phyloP scores from a whole-genome alignment of 2,797 vertebrate genomes.

The Danio choprae region DNA sequence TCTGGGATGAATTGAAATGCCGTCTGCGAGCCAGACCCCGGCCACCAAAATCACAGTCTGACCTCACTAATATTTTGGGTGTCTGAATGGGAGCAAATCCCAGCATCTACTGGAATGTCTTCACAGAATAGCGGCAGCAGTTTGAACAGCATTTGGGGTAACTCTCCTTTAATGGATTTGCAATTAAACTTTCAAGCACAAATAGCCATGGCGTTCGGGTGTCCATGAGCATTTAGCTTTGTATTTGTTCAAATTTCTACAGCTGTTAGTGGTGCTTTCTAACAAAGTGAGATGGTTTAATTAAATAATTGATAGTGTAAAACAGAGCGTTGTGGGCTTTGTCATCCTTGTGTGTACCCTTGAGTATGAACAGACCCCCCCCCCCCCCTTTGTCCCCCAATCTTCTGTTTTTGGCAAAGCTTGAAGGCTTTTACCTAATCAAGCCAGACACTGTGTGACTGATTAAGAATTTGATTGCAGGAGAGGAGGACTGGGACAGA shows the following conservation, averaged over 20 bases:
- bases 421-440: slow-evolving; percentile 70
- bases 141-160: not conserved
- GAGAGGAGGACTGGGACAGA: slow-evolving; percentile 32
- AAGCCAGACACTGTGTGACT: slow-evolving; percentile 68
- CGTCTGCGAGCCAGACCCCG: not conserved
- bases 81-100: slow-evolving; percentile 7
- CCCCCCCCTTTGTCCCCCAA: slow-evolving; percentile 38
- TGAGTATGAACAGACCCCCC: slow-evolving; percentile 38
- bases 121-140: not conserved
- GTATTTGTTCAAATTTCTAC: not conserved
- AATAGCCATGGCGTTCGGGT: slow-evolving; percentile 3
- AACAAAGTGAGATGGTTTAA: not conserved
- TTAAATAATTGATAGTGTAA: slow-evolving; percentile 21
- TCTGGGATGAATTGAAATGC: slow-evolving; percentile 15
- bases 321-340: slow-evolving; percentile 11
- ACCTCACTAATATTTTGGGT: slow-evolving; percentile 17
- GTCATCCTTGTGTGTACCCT: slow-evolving; percentile 56
- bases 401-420: slow-evolving; percentile 64
- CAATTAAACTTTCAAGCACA: not conserved
- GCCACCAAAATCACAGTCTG: not conserved
- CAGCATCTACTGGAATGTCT: slow-evolving; percentile 12
- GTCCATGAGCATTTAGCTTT: not conserved
- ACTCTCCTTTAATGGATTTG: not conserved
- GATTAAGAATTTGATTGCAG: slow-evolving; percentile 60
- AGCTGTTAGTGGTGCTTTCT: not conserved